Conservation (phyloP, 2,113 vertebrate species). For the Aptenodytes patagonicus region DNA sequence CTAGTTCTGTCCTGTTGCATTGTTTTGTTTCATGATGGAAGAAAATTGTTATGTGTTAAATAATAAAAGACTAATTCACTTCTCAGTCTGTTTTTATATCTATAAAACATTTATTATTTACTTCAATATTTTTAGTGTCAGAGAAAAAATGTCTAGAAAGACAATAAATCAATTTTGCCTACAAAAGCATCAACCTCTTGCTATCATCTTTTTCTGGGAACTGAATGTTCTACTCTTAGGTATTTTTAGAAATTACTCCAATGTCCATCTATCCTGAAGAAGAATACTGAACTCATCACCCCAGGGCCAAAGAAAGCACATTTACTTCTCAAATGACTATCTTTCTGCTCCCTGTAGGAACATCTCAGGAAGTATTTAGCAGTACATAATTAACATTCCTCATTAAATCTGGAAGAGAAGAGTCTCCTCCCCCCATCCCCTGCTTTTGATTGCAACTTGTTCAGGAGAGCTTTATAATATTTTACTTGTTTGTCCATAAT, state of each 20-base stretch:
- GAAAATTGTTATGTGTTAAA: neutral
- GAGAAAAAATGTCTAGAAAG: neutral
- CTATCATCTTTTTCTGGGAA: neutral
- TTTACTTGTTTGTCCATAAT: conserved; percentile 9
- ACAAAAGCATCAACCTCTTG: neutral
- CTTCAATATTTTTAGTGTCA: neutral
- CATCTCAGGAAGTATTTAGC: neutral
- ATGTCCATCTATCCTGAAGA: neutral
- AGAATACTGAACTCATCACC: neutral
- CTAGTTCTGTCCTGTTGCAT: neutral
- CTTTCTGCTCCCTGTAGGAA: neutral
- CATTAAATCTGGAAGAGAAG: neutral
- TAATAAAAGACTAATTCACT: neutral
- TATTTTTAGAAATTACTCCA: neutral
- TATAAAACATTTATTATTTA: neutral
- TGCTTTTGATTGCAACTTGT: neutral
- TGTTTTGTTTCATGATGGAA: neutral
- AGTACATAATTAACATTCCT: neutral
- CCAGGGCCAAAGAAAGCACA: neutral
- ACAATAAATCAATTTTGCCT: neutral
- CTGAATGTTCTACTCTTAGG: neutral
- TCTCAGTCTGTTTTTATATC: neutral
- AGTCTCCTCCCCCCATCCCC: neutral
- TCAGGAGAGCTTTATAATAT: neutral
- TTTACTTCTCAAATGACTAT: neutral